Conservation (phyloP, 2,113 vertebrate genomes). For the Perca fluviatilis region DNA sequence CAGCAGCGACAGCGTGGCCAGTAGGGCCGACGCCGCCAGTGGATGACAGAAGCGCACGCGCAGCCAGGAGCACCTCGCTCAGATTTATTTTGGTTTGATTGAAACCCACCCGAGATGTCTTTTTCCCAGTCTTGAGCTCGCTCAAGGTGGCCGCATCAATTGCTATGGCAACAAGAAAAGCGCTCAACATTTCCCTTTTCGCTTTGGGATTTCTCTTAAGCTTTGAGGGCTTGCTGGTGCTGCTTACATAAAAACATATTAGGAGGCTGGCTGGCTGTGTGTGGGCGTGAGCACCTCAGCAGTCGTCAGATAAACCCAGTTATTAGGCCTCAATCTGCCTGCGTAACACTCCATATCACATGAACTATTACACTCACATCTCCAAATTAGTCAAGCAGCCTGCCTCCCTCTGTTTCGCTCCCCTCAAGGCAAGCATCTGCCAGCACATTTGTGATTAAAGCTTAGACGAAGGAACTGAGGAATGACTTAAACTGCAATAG, state of each 20-base stretch:
- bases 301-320: constrained; percentile 24
- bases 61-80: not conserved
- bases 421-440: constrained; percentile 62
- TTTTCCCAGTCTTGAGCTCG: not conserved
- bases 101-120: constrained; percentile 7
- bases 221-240: constrained; percentile 21
- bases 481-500: constrained; percentile 26
- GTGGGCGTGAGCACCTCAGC: not conserved
- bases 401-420: not conserved
- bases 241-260: constrained; percentile 23
- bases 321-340: constrained; percentile 33
- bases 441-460: constrained; percentile 34
- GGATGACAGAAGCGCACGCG: constrained; percentile 10
- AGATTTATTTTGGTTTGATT: constrained; percentile 25
- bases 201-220: constrained; percentile 35
- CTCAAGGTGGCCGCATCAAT: constrained; percentile 49
- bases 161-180: constrained; percentile 58
- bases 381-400: constrained; percentile 36
- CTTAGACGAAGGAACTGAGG: not conserved
- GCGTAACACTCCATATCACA: constrained; percentile 10
- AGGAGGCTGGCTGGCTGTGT: constrained; percentile 1
- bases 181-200: constrained; percentile 36
- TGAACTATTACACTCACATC: constrained; percentile 23
- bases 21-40: not conserved
- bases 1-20: constrained; percentile 4